These are phyloP conservation scores for Pomatostomus ruficeps DNA, from an alignment of 2,113 vertebrate species.

Conservation along the genomic window DNA sequence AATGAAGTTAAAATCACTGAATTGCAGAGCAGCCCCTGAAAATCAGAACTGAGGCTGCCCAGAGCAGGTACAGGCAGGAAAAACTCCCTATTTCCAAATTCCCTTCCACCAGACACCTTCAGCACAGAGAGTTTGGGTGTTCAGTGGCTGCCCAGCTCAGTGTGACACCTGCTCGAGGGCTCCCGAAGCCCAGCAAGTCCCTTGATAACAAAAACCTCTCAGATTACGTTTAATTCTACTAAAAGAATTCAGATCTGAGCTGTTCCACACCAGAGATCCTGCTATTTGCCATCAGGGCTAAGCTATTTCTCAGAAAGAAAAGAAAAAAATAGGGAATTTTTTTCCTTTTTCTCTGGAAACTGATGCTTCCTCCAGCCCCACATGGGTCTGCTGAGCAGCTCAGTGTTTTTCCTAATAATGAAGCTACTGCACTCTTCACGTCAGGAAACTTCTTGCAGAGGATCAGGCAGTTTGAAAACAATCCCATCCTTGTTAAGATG, in stretches of 20 bases:
- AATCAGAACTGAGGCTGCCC: neutral
- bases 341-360: neutral
- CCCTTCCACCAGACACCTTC: neutral
- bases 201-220: neutral
- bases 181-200: neutral
- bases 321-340: neutral
- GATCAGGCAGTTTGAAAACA: neutral
- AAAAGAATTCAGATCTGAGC: neutral
- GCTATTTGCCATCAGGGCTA: neutral
- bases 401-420: neutral
- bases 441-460: neutral
- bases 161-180: fast-evolving
- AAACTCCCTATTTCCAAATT: fast-evolving
- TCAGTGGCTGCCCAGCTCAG: neutral
- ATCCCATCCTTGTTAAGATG: neutral
- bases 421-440: neutral
- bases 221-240: neutral
- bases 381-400: neutral
- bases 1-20: neutral
- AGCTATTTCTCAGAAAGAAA: neutral
- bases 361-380: neutral
- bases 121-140: fast-evolving
- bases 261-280: neutral
- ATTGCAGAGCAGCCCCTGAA: neutral
- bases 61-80: neutral